These are phyloP conservation scores for Isichthys henryi DNA, from an alignment of 2,113 vertebrate genomes.

Conservation along the genomic window DNA sequence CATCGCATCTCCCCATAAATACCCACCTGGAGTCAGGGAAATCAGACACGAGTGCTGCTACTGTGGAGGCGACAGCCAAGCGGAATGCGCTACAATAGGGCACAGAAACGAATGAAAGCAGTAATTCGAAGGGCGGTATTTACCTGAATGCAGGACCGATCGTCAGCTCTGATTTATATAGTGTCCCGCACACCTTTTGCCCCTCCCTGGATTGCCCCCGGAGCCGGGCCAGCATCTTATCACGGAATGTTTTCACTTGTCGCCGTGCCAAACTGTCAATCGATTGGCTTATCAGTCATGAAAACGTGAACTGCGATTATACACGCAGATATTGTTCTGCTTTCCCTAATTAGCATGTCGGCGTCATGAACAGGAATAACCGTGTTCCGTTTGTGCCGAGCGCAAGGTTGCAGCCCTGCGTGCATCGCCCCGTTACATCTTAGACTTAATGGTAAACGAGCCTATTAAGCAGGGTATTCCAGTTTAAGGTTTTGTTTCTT, in stretches of 20 bases:
- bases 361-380: background rate
- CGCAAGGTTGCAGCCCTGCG: background rate
- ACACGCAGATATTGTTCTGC: background rate
- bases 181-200: background rate
- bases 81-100: too few relatives aligned
- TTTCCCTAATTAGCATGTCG: background rate
- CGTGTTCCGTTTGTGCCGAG: background rate
- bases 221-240: background rate
- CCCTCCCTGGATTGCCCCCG: background rate
- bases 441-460: background rate
- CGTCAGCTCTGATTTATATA: background rate
- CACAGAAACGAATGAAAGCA: background rate
- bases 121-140: background rate
- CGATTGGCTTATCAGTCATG: background rate
- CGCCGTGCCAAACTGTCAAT: constrained; percentile 4
- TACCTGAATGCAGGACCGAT: background rate
- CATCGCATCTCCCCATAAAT: background rate
- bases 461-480: background rate
- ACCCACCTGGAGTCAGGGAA: background rate
- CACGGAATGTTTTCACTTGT: background rate
- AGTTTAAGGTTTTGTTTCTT: background rate
- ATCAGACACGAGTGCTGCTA: background rate
- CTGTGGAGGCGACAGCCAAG: background rate
- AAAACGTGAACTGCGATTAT: background rate
- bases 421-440: background rate